Conservation (phyloP, 1,140 invertebrate genomes). For the Babylonia areolata region DNA sequence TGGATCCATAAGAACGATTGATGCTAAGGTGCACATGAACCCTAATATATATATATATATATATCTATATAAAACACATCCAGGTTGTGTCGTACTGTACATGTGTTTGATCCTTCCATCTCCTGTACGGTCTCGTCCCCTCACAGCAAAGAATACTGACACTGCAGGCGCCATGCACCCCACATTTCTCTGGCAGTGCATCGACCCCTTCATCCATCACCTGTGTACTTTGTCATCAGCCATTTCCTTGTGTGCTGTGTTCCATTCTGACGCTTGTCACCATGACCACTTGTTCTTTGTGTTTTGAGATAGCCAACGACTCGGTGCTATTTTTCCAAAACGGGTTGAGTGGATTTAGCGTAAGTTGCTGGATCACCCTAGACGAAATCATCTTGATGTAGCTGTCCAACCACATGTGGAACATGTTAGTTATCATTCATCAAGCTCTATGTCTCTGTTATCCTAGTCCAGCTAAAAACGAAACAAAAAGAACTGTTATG, state of each 20-base stretch:
- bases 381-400: neutral
- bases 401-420: neutral
- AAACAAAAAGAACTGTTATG: neutral
- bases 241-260: neutral
- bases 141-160: neutral
- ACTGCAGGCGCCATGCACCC: constrained; percentile 8
- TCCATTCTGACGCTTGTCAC: constrained; percentile 21
- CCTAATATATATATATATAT: neutral
- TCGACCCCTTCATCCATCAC: neutral
- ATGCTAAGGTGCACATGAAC: neutral
- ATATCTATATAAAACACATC: neutral
- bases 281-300: constrained; percentile 29
- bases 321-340: constrained; percentile 40
- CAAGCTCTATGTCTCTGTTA: neutral
- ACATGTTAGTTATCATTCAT: neutral
- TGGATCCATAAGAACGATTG: neutral
- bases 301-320: constrained; percentile 39
- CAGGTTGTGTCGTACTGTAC: neutral
- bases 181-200: neutral
- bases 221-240: neutral
- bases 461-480: neutral
- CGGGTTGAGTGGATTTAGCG: constrained; percentile 38
- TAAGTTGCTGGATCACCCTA: constrained; percentile 22
- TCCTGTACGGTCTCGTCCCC: neutral
- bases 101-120: neutral